A percentile compares a stretch with the other conserved stretches of the same genome.
phyloP scores from a whole-genome alignment of 2,113 vertebrate species.

The Rhinogobius similis region DNA sequence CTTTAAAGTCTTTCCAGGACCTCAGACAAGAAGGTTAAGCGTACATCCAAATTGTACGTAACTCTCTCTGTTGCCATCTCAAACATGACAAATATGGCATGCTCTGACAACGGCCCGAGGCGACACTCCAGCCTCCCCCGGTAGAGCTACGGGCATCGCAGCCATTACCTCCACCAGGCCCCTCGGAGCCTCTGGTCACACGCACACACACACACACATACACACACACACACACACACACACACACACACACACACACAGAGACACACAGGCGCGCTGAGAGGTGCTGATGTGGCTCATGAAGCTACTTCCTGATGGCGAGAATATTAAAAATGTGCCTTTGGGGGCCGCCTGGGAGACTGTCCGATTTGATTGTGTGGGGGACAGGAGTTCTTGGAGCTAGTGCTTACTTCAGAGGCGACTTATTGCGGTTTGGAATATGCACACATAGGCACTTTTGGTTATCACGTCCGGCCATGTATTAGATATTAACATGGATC shows the following conservation, averaged over 20 bases:
- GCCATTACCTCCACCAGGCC: slow-evolving; percentile 61
- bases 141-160: slow-evolving; percentile 61
- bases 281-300: slow-evolving; percentile 52
- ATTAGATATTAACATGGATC: slow-evolving; percentile 10
- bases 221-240: slow-evolving; percentile 16
- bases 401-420: slow-evolving; percentile 25
- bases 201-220: slow-evolving; percentile 17
- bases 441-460: slow-evolving; percentile 42
- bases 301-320: slow-evolving; percentile 46
- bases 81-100: slow-evolving; percentile 60
- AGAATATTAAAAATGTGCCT: slow-evolving; percentile 64
- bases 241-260: slow-evolving; percentile 16
- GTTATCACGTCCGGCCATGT: slow-evolving; percentile 31
- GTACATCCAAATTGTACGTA: too few relatives aligned
- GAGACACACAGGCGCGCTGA: slow-evolving; percentile 26
- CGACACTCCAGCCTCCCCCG: slow-evolving; percentile 59
- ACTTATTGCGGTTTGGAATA: slow-evolving; percentile 10
- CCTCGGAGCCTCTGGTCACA: slow-evolving; percentile 45
- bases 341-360: slow-evolving; percentile 46
- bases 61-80: slow-evolving; percentile 43
- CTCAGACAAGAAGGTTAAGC: too few relatives aligned
- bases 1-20: too few relatives aligned
- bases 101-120: slow-evolving; percentile 63
- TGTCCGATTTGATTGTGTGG: slow-evolving; percentile 60
- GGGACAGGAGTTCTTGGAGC: slow-evolving; percentile 43